Percentiles rank a stretch among this genome's conserved stretches.
phyloP scores from a whole-genome alignment of 1,140 invertebrate genomes.

The Linepithema humile region DNA sequence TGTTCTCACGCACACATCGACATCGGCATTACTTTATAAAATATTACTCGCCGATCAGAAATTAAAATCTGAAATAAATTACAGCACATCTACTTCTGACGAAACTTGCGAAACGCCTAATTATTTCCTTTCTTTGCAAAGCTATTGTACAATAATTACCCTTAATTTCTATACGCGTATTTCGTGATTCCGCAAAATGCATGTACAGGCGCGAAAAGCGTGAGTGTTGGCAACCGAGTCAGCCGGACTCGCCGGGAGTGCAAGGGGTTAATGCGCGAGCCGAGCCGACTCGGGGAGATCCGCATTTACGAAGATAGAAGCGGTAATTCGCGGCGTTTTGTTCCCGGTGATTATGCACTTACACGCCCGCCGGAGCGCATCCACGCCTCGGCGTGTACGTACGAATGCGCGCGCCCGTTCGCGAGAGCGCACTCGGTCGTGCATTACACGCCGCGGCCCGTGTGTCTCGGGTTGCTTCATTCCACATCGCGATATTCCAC shows the following conservation, averaged over 20 bases:
- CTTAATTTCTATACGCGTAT: too few species aligned
- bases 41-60: neutral
- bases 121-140: too few species aligned
- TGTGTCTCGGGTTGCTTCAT: slow-evolving; percentile 79
- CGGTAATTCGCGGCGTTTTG: slow-evolving; percentile 69
- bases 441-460: slow-evolving; percentile 52
- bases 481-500: slow-evolving; percentile 82
- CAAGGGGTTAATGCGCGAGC: slow-evolving; percentile 27
- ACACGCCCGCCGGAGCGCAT: slow-evolving; percentile 64
- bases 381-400: slow-evolving; percentile 30
- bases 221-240: neutral
- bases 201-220: neutral
- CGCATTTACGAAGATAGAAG: slow-evolving; percentile 56
- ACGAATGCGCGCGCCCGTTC: neutral
- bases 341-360: slow-evolving; percentile 66
- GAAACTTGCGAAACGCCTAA: too few species aligned
- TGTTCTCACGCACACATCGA: neutral
- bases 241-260: neutral
- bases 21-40: neutral
- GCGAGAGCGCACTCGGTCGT: slow-evolving; percentile 1
- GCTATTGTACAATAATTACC: too few species aligned
- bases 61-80: neutral
- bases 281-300: neutral
- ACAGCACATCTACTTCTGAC: too few species aligned
- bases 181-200: neutral